phyloP scores from a whole-genome alignment of 2,797 vertebrate genomes.

The Manis crassicaudata region DNA sequence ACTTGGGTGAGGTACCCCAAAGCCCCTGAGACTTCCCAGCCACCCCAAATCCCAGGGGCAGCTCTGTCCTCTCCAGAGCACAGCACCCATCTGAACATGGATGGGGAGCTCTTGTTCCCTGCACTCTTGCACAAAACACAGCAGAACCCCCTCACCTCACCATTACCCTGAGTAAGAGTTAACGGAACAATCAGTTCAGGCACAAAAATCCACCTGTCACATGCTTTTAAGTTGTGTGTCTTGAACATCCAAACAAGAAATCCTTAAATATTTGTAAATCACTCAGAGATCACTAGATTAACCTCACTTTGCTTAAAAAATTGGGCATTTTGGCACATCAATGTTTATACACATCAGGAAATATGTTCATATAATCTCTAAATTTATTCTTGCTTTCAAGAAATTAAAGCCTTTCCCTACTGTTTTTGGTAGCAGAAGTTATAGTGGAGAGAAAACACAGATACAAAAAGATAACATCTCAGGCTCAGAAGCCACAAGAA shows the following conservation, averaged over 20 bases:
- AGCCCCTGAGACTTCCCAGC: neutral
- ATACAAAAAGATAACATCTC: neutral
- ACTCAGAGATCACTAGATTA: neutral
- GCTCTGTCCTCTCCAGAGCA: neutral
- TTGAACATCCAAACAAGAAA: neutral
- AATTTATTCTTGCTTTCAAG: slow-evolving; percentile 42
- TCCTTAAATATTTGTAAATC: slow-evolving; percentile 5
- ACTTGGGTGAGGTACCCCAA: neutral
- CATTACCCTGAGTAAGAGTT: neutral
- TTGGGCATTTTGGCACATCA: neutral
- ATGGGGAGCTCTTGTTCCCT: neutral
- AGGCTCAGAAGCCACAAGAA: neutral
- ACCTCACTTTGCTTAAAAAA: slow-evolving; percentile 5
- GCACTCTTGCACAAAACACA: neutral
- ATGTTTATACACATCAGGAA: neutral
- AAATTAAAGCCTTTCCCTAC: slow-evolving; percentile 7
- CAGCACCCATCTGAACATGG: neutral
- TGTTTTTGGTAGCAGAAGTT: slow-evolving; percentile 28
- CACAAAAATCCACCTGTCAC: neutral
- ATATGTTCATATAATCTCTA: neutral
- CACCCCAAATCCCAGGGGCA: neutral
- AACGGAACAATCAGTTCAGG: neutral
- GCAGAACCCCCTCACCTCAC: neutral
- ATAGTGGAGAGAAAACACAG: neutral
- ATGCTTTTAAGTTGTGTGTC: neutral